Percentiles rank a stretch among this genome's conserved stretches.
Evolutionary conservation across 2,888 invertebrate genomes (phyloP).

Genomic region (Cataglyphis livida): DNA sequence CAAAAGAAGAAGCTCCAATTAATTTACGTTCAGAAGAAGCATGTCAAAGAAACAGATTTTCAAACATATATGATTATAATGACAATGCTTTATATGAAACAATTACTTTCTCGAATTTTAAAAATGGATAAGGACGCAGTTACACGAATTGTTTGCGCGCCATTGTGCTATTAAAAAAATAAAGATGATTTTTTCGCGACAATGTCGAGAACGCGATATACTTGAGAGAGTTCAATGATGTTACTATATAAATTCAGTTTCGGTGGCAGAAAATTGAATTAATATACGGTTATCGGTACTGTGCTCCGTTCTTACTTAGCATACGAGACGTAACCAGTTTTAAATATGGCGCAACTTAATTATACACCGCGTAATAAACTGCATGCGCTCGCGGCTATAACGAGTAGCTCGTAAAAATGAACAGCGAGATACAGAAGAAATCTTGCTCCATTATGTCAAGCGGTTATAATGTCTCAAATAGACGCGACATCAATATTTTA

Average conservation of each 20-base stretch:
- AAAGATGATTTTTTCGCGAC: background rate
- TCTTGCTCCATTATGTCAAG: slow-evolving; percentile 27
- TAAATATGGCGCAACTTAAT: slow-evolving; percentile 47
- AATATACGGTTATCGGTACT: slow-evolving; percentile 40
- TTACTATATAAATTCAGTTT: background rate
- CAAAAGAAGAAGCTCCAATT: background rate
- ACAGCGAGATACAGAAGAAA: slow-evolving; percentile 30
- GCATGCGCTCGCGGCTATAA: slow-evolving; percentile 42
- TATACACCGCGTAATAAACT: slow-evolving; percentile 47
- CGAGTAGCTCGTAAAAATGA: slow-evolving; percentile 45
- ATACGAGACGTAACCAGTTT: slow-evolving; percentile 43
- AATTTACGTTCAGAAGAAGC: background rate
- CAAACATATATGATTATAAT: background rate
- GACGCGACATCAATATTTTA: slow-evolving; percentile 10
- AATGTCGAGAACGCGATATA: background rate
- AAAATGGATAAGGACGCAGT: slow-evolving; percentile 21
- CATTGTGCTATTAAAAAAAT: slow-evolving; percentile 15
- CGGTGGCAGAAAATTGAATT: slow-evolving; percentile 32
- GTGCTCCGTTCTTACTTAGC: slow-evolving; percentile 44
- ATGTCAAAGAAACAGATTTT: background rate
- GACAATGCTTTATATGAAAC: background rate
- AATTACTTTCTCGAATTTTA: slow-evolving; percentile 24
- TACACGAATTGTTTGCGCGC: background rate
- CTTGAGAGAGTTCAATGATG: background rate
- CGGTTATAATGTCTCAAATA: slow-evolving; percentile 25